These are phyloP conservation scores for Cyprinodon tularosa DNA, from an alignment of 2,113 vertebrate genomes.

Conservation along the genomic window DNA sequence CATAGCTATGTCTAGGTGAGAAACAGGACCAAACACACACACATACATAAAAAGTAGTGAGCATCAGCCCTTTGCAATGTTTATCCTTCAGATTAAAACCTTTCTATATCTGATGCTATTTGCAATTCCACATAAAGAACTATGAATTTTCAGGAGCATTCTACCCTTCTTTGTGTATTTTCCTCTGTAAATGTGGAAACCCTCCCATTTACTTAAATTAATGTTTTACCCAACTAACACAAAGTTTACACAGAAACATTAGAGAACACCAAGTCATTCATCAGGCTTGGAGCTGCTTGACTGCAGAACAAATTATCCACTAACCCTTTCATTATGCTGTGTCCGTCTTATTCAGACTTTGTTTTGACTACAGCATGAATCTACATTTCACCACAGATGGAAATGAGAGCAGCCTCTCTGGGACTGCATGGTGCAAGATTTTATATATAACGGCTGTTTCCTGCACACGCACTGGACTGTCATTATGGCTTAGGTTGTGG, in stretches of 20 bases:
- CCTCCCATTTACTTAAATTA: neutral
- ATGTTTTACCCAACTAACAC: slow-evolving; percentile 1
- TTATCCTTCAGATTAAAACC: neutral
- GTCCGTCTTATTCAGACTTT: slow-evolving; percentile 47
- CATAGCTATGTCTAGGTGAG: too few species aligned
- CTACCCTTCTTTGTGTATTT: neutral
- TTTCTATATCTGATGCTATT: neutral
- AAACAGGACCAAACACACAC: neutral
- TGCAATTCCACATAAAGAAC: neutral
- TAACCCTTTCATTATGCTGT: slow-evolving; percentile 22
- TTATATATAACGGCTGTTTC: slow-evolving; percentile 28
- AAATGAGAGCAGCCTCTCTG: slow-evolving; percentile 54
- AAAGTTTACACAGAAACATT: neutral
- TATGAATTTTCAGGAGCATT: slow-evolving; percentile 18
- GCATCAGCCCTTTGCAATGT: neutral
- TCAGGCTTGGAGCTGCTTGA: slow-evolving; percentile 17
- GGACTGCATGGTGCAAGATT: slow-evolving; percentile 14
- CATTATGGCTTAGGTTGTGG: slow-evolving; percentile 36
- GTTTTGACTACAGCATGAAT: slow-evolving; percentile 59
- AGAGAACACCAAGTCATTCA: slow-evolving; percentile 18
- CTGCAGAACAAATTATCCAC: slow-evolving; percentile 26
- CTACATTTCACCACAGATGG: slow-evolving; percentile 47
- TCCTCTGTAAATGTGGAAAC: slow-evolving; percentile 4
- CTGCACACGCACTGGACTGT: slow-evolving; percentile 26
- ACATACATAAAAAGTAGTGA: neutral